Evolutionary conservation across 2,113 vertebrate species (phyloP), one percentile per base, ranked within the genome.

Genomic region (Ifrita kowaldi): DNA sequence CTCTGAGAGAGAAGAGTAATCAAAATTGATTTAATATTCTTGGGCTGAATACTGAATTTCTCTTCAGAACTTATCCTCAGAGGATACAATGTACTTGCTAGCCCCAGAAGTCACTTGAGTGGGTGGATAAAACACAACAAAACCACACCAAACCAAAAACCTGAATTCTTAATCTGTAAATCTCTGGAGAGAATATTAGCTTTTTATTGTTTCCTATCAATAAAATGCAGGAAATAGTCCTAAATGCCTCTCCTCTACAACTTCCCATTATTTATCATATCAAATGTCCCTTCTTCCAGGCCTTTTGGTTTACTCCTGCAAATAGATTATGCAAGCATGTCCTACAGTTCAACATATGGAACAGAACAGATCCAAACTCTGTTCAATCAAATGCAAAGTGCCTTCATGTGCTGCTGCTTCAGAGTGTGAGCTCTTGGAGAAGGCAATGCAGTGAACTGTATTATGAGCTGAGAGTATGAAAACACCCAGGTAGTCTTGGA

Each of bases 191-290:
- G 5, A 93, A 50, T 78, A 93, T 81, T 78, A 87, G 28, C 22
- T 90, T 84, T 93, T 94, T 81, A 89, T 95, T 93, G 69, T 90
- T 95, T 94, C 83, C 44, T 81, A 78, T 84, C 52, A 78, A 17
- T 71, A 82, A 89, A 93, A 84, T 24, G 21, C 73, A 96, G 88
- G 88, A 95, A 96, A 71, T 46, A 64, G 35, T 74, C 41, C 52
- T 57, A 78, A 75, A 50, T n/a, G 83, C 83, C 60, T 74, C 49
- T 74, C 60, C 49, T 92, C 47, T 92, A 89, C 44, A 81, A 79
- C 76, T 96, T 97, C 85, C 83, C 47, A 52, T 81, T 70, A 71
- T 91, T 94, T 83, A 69, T 62, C 84, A 88, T 24, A 76, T 93
- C 47, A 83, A 77, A 85, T 19, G 14, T 41, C 52, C n/a, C 32